phyloP scores from a whole-genome alignment of 2,888 invertebrate species.

The Ischnus inquisitorius region DNA sequence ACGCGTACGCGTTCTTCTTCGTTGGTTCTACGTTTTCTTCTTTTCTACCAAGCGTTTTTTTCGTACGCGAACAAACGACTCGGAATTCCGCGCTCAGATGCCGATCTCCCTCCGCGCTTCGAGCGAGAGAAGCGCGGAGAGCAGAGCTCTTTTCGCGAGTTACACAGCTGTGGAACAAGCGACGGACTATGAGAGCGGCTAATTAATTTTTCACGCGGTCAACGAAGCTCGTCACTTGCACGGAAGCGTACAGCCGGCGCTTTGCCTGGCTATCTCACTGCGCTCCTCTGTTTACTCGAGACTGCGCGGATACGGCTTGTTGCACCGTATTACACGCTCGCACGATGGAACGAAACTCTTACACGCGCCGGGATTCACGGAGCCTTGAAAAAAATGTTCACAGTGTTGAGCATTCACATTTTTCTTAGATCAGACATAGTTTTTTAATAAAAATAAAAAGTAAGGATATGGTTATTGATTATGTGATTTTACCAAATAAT shows the following conservation, averaged over 20 bases:
- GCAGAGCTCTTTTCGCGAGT: conserved; percentile 21
- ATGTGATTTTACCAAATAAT: too few relatives aligned
- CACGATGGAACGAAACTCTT: conserved; percentile 79
- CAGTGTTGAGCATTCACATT: not conserved
- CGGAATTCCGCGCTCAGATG: conserved; percentile 36
- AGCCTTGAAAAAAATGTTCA: not conserved
- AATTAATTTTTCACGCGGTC: conserved; percentile 81
- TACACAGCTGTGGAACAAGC: conserved; percentile 70
- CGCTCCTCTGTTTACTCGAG: conserved; percentile 66
- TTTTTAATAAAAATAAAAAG: not conserved
- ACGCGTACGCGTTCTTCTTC: conserved; percentile 32
- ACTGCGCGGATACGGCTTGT: conserved; percentile 81
- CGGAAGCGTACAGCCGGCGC: conserved; percentile 57
- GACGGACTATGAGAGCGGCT: conserved; percentile 69
- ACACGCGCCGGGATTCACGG: conserved; percentile 52
- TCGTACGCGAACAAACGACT: conserved; percentile 23
- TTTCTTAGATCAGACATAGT: not conserved
- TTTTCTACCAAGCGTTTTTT: not conserved
- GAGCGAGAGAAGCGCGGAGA: not conserved
- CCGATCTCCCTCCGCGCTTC: not conserved
- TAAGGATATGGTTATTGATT: too few relatives aligned
- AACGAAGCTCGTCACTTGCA: conserved; percentile 75
- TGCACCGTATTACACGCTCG: conserved; percentile 84
- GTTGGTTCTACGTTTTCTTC: not conserved
- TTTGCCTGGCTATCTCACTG: conserved; percentile 25